Evolutionary conservation across 2,113 vertebrate genomes (phyloP).

Genomic region (Corydoras sp.): DNA sequence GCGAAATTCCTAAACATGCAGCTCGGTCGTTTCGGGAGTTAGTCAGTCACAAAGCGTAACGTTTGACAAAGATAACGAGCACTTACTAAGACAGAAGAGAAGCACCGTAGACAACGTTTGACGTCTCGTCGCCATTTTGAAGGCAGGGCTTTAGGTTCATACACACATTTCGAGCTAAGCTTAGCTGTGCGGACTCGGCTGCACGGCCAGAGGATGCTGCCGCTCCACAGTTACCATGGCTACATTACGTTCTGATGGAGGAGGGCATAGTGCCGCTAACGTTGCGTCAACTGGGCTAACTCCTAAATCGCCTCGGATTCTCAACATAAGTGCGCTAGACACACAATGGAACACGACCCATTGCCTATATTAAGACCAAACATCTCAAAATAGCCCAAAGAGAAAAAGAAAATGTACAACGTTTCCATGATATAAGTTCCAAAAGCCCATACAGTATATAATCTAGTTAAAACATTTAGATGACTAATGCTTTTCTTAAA

Average conservation of each 20-base stretch:
- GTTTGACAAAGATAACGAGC: background rate
- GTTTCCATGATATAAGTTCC: no score
- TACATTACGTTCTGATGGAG: conserved; percentile 53
- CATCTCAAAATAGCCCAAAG: no score
- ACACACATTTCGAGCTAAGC: conserved; percentile 27
- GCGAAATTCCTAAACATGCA: background rate
- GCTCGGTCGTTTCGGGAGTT: no score
- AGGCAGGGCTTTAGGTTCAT: conserved; percentile 32
- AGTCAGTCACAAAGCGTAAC: background rate
- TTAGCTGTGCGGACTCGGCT: conserved; percentile 46
- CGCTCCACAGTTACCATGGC: conserved; percentile 69
- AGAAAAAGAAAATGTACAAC: no score
- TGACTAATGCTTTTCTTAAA: no score
- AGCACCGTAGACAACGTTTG: conserved; percentile 51
- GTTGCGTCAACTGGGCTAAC: background rate
- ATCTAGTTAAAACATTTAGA: no score
- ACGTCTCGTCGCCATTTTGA: conserved; percentile 67
- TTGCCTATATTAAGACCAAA: no score
- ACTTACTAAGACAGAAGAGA: conserved; percentile 59
- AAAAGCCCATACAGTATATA: no score
- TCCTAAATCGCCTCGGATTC: background rate
- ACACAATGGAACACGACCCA: background rate
- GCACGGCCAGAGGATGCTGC: conserved; percentile 60
- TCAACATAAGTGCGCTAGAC: background rate
- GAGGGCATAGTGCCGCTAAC: conserved; percentile 3